Conservation (phyloP, 2,113 vertebrate genomes). For the Prionailurus viverrinus region DNA sequence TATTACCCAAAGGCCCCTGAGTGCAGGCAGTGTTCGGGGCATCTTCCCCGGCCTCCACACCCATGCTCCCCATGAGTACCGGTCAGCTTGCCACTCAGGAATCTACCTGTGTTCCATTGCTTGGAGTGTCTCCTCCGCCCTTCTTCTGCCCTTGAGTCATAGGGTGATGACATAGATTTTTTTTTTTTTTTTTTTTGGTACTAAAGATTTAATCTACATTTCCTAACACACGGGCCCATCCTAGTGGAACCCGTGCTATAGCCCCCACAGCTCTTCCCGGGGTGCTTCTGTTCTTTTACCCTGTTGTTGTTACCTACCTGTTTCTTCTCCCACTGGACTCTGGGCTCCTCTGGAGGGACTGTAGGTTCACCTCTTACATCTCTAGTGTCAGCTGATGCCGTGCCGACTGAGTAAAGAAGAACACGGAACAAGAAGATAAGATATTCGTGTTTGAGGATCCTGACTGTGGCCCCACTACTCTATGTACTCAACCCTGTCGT, state of each 20-base stretch:
- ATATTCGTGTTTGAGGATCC: no score
- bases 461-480: background rate
- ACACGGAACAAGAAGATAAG: background rate
- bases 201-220: background rate
- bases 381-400: background rate
- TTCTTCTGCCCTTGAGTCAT: background rate
- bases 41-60: background rate
- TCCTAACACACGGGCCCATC: background rate
- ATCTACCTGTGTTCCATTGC: background rate
- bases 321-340: background rate
- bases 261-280: background rate
- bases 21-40: background rate
- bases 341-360: background rate
- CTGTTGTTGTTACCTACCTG: background rate
- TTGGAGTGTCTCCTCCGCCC: fast-evolving
- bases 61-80: fast-evolving
- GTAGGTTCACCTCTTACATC: background rate
- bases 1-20: background rate
- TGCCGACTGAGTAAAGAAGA: background rate
- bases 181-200: no score
- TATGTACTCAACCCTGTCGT: background rate
- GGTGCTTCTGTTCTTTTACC: background rate
- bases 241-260: background rate
- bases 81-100: background rate
- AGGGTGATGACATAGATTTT: background rate